Evolutionary conservation across 2,888 invertebrate species (phyloP), one percentile per base, ranked within the genome.

Genomic region (Nymphalis urticae): DNA sequence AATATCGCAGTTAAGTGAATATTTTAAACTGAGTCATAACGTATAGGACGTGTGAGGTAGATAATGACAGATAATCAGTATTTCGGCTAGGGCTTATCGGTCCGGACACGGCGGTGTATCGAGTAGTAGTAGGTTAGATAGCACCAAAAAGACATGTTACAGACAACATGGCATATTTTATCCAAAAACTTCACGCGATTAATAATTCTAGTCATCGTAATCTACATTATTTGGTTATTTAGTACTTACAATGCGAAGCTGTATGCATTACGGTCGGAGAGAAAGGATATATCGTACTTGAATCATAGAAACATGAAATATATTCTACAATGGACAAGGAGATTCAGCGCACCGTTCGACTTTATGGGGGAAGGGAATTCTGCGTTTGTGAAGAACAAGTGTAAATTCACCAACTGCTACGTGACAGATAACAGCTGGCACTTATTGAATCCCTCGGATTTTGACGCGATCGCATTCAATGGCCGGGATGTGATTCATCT

Each of bases 401-500:
- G 77, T 61, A 56, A 62, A 17, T 67, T 59, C 53, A 73, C 59
- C 8, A 77, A 77, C 59, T 77, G 77, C 51, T 76, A 59, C 36
- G 67, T 77, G 0, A 76, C 75, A 19, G 69, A 68, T 9, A 62
- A 76, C 51, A 66, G 47, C 9, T 19, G 61, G 1, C 74, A 62
- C n/a, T 73, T 69, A 19, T 24, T 42, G 5, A 47, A 68, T 16
- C 60, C 48, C n/a, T 32, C 47, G 9, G 67, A 75, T 3, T 72
- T 66, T 60, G 73, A 65, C 68, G 78, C 72, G 69, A 76, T 68
- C 62, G 65, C 64, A 0, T 68, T 76, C 67, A 74, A 76, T 10
- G 73, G 75, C 0, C 64, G 70, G 4, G 70, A 75, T 13, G 70
- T 73, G 1, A 48, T 67, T 32, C 48, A 72, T 13, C 10, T 73